Evolutionary conservation across 2,888 invertebrate genomes (phyloP), one percentile per base, ranked within the genome.

Genomic region (Caenorhabditis doughertyi): DNA sequence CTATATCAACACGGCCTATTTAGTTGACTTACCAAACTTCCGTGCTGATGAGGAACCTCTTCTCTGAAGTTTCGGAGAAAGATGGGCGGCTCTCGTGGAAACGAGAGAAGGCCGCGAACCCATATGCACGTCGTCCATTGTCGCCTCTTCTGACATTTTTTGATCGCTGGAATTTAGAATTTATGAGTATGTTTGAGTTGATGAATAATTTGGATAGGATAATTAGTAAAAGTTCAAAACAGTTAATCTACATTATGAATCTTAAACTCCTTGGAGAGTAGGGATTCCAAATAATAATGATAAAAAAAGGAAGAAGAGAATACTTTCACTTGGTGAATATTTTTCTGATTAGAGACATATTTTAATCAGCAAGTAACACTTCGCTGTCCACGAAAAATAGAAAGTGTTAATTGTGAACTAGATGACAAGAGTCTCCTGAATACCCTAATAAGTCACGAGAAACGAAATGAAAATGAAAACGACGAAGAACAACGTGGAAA

Each of bases 11-110:
- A 25, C 74, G 74, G 47, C 73, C 73, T 55, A 73, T 18, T 62
- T 73, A 23, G 18, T 18, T 53, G 11, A 73, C 81, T 81, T 55
- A 81, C 81, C 81, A 49, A 81, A 65, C 51, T 49, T 68, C 0
- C 65, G 60, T 1, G 74, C 74, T 29, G 81, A 74, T 56, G 70
- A 71, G 25, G 81, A 81, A 68, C 74, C 81, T 74, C 70, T 81
- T 70, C 81, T 74, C 72, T 81, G 81, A 49, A 81, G 67, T 80
- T 67, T 72, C 39, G 79, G 68, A 79, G 79, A 79, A 79, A 71
- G 71, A 64, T 71, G 70, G 21, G 71, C 79, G 70, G 79, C 79
- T 79, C 79, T 79, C 79, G 79, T 71, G 21, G 79, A 55, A 21
- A 71, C 79, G 79, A 79, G 79, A 79, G 64, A 27, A 18, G 64